A percentile compares a stretch with the other conserved stretches of the same genome.
phyloP scores from a whole-genome alignment of 1,140 invertebrate species.

The Pogonus chalceus region DNA sequence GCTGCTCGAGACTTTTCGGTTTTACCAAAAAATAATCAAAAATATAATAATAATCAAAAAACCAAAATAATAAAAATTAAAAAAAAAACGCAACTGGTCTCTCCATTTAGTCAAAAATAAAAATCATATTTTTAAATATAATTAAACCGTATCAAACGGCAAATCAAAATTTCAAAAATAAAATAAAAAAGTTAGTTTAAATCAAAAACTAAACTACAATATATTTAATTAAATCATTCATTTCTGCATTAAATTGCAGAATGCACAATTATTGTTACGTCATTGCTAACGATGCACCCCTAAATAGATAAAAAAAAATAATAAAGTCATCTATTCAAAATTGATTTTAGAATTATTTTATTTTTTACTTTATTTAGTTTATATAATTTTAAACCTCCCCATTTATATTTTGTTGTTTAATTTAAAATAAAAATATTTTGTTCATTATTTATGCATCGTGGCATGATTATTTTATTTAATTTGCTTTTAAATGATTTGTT shows the following conservation, averaged over 20 bases:
- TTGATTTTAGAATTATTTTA: conserved; percentile 15
- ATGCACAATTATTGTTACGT: neutral
- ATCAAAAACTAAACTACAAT: conserved; percentile 1
- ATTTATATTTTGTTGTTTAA: conserved; percentile 13
- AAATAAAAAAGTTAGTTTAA: neutral
- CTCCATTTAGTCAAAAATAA: neutral
- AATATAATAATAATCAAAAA: conserved; percentile 8
- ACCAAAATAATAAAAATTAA: conserved; percentile 9
- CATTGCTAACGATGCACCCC: conserved; percentile 21
- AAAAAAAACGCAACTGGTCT: too few species aligned
- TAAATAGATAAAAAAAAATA: conserved; percentile 5
- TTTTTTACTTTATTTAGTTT: conserved; percentile 12
- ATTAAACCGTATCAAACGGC: too few species aligned
- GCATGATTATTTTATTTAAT: conserved; percentile 26
- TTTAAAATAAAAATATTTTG: neutral
- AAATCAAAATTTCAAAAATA: too few species aligned
- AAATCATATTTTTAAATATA: too few species aligned
- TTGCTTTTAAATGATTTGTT: conserved; percentile 21
- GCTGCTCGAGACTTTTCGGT: too few species aligned
- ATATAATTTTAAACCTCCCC: conserved; percentile 10
- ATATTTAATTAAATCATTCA: too few species aligned
- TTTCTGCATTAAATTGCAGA: neutral
- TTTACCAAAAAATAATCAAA: conserved; percentile 9
- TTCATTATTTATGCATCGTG: conserved; percentile 27
- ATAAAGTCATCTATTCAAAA: neutral